A percentile compares a stretch with the other conserved stretches of the same genome.
These are phyloP conservation scores for Hydroisotoma schaefferi DNA, from an alignment of 2,888 invertebrate genomes.

Conservation along the genomic window DNA sequence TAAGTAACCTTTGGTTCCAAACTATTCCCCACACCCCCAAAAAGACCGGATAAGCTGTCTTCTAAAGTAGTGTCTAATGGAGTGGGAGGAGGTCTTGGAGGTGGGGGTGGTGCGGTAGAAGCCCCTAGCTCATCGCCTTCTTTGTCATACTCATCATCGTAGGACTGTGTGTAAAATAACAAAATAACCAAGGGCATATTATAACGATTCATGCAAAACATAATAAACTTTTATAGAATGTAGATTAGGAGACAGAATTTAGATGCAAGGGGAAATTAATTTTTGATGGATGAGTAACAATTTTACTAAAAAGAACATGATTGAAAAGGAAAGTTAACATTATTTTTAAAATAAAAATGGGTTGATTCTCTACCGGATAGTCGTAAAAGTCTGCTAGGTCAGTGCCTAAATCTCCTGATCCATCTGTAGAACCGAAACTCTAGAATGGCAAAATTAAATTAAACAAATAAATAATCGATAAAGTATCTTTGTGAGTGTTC, in stretches of 20 bases:
- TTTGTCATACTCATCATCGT: conserved; percentile 25
- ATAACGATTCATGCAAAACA: no score
- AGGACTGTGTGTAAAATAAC: no score
- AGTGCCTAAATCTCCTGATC: conserved; percentile 28
- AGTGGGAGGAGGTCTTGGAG: conserved; percentile 30
- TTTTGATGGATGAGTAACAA: no score
- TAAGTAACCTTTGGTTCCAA: no score
- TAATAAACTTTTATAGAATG: no score
- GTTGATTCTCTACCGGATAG: conserved; percentile 27
- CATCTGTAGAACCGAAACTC: conserved; percentile 44
- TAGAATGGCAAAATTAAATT: conserved; percentile 19
- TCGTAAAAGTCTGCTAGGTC: conserved; percentile 34
- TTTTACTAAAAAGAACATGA: no score
- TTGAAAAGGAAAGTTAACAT: no score
- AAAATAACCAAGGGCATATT: conserved; percentile 17
- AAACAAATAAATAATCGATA: not conserved
- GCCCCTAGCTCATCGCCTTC: conserved; percentile 21
- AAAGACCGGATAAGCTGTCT: not conserved
- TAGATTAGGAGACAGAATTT: no score
- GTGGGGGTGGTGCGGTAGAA: conserved; percentile 36
- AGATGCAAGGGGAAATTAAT: no score
- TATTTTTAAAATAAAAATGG: no score
- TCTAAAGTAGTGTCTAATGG: conserved; percentile 9
- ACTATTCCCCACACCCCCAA: not conserved
- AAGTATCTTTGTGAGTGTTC: no score